These are phyloP conservation scores for Arvicola amphibius DNA, from an alignment of 2,797 vertebrate species.

Conservation along the genomic window DNA sequence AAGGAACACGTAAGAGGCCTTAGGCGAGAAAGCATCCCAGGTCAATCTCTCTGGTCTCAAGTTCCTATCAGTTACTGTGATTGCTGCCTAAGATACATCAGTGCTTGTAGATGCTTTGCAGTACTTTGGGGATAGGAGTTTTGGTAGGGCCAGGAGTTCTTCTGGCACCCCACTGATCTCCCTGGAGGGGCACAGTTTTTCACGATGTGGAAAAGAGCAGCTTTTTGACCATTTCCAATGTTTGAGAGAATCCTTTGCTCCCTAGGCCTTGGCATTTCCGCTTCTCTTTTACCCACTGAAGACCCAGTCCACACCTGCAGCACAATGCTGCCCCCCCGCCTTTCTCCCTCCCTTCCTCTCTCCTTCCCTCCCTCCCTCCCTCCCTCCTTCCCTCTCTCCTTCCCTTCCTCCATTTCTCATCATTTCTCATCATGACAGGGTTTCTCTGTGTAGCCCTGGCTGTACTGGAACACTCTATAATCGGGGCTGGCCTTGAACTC, in stretches of 20 bases:
- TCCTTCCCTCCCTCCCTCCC: too few relatives aligned
- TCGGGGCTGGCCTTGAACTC: background rate
- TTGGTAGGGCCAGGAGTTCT: background rate
- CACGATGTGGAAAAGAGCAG: background rate
- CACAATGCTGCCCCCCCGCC: background rate
- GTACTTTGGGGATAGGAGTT: background rate
- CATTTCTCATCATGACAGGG: background rate
- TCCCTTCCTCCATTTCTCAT: too few relatives aligned
- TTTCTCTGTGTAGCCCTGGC: background rate
- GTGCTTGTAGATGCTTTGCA: background rate
- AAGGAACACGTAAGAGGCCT: background rate
- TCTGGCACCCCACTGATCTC: background rate
- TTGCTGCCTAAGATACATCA: background rate
- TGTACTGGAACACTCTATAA: background rate
- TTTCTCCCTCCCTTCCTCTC: accelerated
- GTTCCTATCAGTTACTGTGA: background rate
- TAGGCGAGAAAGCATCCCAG: background rate
- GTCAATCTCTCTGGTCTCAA: background rate
- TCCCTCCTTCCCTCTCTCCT: too few relatives aligned
- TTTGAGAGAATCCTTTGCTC: background rate
- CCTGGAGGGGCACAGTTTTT: background rate
- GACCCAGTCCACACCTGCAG: background rate
- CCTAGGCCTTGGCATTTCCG: constrained; percentile 1
- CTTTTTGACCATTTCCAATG: constrained; percentile 29
- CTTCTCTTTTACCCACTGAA: background rate